Base-by-base conservation (phyloP, 2,888 invertebrate species). In the Galerucella calmariensis region DNA sequence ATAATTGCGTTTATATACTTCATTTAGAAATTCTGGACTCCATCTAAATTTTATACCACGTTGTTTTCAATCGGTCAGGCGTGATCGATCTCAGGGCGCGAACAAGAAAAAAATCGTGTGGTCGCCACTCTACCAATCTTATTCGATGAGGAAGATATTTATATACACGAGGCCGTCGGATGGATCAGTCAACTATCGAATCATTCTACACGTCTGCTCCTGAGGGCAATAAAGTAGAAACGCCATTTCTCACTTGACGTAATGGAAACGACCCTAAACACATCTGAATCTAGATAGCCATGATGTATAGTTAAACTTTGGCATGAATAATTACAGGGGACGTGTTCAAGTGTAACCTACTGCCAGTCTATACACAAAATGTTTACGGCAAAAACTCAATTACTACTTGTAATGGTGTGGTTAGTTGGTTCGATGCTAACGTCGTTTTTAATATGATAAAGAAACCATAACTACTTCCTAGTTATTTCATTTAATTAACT, bases 231-330 rank as follows among this genome's bases (percentile, higher is more conserved):
- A 77, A 78, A 78, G 75, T 77, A 76, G 77, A 74, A 72, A 77
- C 75, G 75, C 76, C 79, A 76, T 73, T 73, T 72, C 74, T 72
- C 77, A 73, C 70, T 72, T 69, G 69, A 66, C 73, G 70, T 73
- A 79, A 79, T 75, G 73, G 79, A 72, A 76, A 72, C 77, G 74
- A 69, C 76, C 78, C 76, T 72, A 77, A 77, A 79, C 77, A 77
- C 76, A 79, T 79, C 77, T 77, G 77, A 76, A 79, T 79, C 77
- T 74, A 79, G 79, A 79, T 78, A 79, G 77, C 74, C 76, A 69
- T 79, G 79, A 79, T 79, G 74, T 79, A 79, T 77, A 70, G 74
- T 65, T 70, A 67, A 72, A 74, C 70, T 77, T 77, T 73, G 70
- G 74, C 77, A 77, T 77, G 74, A 77, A 77, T 77, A 77, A 77